Evolutionary conservation across 2,113 vertebrate genomes (phyloP).

Genomic region (Pelodiscus sinensis): DNA sequence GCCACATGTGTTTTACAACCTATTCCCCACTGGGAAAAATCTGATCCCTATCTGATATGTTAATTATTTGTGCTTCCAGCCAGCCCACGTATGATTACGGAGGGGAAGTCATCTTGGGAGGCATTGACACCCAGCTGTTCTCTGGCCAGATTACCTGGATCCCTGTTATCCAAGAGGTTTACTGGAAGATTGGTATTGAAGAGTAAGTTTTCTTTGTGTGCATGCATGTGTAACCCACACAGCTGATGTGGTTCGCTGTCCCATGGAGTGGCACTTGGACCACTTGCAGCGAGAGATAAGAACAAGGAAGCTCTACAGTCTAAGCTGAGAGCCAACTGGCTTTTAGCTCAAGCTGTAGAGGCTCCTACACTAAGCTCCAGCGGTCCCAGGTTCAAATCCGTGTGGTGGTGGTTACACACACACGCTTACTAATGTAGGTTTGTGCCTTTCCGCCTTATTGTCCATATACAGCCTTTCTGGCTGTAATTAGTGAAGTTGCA

Average conservation of each 20-base stretch:
- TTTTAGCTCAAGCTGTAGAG: too few relatives aligned
- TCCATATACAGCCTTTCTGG: not conserved
- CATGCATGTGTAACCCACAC: too few relatives aligned
- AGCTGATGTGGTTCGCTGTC: too few relatives aligned
- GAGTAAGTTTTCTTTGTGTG: conserved; percentile 60
- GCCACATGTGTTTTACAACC: accelerated
- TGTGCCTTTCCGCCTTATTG: not conserved
- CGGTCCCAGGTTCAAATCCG: too few relatives aligned
- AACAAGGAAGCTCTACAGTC: too few relatives aligned
- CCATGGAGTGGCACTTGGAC: too few relatives aligned
- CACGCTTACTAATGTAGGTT: too few relatives aligned
- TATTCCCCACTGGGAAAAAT: not conserved
- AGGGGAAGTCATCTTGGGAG: conserved; percentile 76
- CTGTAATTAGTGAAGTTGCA: not conserved
- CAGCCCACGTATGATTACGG: conserved; percentile 56
- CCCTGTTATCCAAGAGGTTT: conserved; percentile 60
- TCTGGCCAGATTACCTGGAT: conserved; percentile 65
- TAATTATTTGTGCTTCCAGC: conserved; percentile 17
- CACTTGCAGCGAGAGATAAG: too few relatives aligned
- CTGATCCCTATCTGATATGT: not conserved
- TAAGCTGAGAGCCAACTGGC: too few relatives aligned
- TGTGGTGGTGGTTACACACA: too few relatives aligned
- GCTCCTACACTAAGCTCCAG: too few relatives aligned
- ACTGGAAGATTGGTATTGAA: conserved; percentile 75
- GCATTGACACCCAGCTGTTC: conserved; percentile 49